Conservation (phyloP, 2,797 vertebrate species). For the Macrochelys suwanniensis region DNA sequence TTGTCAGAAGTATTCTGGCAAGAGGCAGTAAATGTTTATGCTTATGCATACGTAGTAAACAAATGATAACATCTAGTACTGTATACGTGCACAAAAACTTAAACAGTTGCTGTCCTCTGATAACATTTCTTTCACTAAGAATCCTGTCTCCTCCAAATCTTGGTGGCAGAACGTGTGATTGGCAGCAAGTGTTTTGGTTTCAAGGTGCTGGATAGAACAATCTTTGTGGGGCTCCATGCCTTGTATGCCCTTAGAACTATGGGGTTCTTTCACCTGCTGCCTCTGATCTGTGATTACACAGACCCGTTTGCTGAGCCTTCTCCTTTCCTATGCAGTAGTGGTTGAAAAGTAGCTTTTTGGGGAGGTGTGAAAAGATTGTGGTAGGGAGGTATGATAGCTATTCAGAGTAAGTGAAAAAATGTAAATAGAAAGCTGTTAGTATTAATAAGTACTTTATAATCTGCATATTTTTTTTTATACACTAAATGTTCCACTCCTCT, state of each 20-base stretch:
- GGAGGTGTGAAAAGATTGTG: background rate
- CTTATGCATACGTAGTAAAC: background rate
- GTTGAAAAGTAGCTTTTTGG: background rate
- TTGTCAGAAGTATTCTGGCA: background rate
- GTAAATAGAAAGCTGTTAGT: background rate
- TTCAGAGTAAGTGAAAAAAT: background rate
- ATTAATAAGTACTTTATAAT: background rate
- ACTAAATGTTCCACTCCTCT: background rate
- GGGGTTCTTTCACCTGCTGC: background rate
- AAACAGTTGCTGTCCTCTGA: background rate
- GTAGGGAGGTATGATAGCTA: background rate
- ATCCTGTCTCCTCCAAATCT: background rate
- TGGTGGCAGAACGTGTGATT: background rate
- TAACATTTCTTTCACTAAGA: background rate
- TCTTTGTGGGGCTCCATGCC: background rate
- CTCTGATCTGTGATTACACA: background rate
- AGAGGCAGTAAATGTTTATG: background rate
- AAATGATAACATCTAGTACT: background rate
- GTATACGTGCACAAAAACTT: background rate
- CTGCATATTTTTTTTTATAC: background rate
- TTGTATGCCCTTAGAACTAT: background rate
- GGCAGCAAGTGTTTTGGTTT: background rate
- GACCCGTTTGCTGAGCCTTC: background rate
- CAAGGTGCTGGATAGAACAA: background rate
- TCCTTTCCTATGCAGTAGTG: background rate